phyloP scores from a whole-genome alignment of 1,140 invertebrate genomes.

The Drosophila santomea region DNA sequence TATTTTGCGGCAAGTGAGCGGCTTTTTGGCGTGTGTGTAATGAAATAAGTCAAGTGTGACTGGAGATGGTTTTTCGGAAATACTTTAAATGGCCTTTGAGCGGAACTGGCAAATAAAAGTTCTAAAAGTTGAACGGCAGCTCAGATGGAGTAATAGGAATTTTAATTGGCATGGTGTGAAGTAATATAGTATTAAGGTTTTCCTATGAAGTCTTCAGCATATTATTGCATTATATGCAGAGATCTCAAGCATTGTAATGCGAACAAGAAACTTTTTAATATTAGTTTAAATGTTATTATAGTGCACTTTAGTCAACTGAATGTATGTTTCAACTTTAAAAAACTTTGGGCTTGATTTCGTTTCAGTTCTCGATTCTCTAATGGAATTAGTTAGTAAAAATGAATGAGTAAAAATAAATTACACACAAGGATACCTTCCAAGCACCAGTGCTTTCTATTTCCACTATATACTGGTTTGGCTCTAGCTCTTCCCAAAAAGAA shows the following conservation, averaged over 20 bases:
- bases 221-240: no score
- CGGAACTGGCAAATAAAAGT: constrained; percentile 1
- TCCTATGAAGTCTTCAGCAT: neutral
- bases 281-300: no score
- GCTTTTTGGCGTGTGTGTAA: constrained; percentile 31
- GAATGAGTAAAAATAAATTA: constrained; percentile 16
- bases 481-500: neutral
- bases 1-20: neutral
- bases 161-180: constrained; percentile 4
- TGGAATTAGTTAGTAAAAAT: constrained; percentile 17
- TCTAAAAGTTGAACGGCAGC: constrained; percentile 5
- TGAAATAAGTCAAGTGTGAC: constrained; percentile 66
- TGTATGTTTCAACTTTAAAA: neutral
- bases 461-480: neutral
- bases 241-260: neutral
- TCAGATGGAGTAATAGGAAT: constrained; percentile 7
- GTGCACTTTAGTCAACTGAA: no score
- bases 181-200: neutral
- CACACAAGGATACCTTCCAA: neutral
- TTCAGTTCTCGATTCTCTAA: neutral
- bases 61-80: constrained; percentile 4
- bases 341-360: neutral
- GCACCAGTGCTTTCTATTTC: neutral
- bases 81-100: constrained; percentile 15
- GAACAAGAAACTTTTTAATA: no score